Base-by-base conservation (phyloP, 2,888 invertebrate genomes). In the Chorisops tibialis region DNA sequence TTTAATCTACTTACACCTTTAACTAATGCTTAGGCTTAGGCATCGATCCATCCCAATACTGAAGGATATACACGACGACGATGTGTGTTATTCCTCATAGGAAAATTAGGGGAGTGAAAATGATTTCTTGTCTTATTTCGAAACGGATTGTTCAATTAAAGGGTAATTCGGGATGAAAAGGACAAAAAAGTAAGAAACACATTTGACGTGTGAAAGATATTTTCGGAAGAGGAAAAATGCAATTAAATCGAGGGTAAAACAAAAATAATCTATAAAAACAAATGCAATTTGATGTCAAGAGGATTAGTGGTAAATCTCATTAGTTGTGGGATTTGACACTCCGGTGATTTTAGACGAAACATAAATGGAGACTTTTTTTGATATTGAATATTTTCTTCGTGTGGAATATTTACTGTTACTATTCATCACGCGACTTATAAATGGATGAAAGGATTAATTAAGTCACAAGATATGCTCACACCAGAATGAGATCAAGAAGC, bases 1-100 rank as follows among this genome's bases (percentile, higher is more conserved):
- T 60, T 24, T 60, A 60, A 60, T 60, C 50, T 49, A 60, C 59
- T 60, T 60, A 60, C 49, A 60, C 49, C 59, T 60, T 60, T 60
- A 60, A 60, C 50, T 60, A 60, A 60, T 60, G 50, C 49, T 22
- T 12, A 11, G 58, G 56, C 56, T 56, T 22, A 43, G 39, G 39
- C 52, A 41, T 41, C 39, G 21, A 39, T 38, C 39, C 16, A 21
- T 43, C 18, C 3, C 12, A 43, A 14, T 45, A 43, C n/a, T 50
- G 49, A 30, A 24, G n/a, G 30, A 30, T 30, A 5, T 30, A n/a
- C n/a, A n/a, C n/a, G n/a, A 30, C 7, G 30, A 30, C 30, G 9
- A n/a, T n/a, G n/a, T n/a, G 41, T 41, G n/a, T 14, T n/a, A n/a
- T n/a, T 41, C 16, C 41, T 41, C 6, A 41, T 6, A 41, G 41